A percentile compares a stretch with the other conserved stretches of the same genome.
Conservation (phyloP, 1,140 invertebrate genomes). For the Euglossa dilemma region DNA sequence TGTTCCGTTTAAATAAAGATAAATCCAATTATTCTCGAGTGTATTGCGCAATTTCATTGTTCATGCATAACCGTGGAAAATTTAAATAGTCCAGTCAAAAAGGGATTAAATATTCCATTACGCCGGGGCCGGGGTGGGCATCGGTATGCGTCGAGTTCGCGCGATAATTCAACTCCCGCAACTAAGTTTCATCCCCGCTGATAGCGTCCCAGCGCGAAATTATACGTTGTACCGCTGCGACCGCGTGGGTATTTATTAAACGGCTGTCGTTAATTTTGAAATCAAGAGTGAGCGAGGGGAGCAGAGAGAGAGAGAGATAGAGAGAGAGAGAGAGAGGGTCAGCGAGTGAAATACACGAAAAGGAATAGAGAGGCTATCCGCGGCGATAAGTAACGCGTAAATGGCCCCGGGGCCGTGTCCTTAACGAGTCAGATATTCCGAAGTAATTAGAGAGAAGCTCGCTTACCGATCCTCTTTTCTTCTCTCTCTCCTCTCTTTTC, state of each 20-base stretch:
- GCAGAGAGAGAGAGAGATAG: not conserved
- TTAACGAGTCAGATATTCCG: conserved; percentile 63
- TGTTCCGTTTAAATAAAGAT: conserved; percentile 50
- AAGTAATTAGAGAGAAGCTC: conserved; percentile 65
- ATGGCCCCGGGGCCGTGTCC: conserved; percentile 27
- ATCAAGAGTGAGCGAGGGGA: not conserved
- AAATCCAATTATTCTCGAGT: conserved; percentile 59
- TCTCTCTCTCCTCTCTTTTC: not conserved
- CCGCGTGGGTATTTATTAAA: conserved; percentile 54
- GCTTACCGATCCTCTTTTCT: conserved; percentile 7
- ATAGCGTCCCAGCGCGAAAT: conserved; percentile 39
- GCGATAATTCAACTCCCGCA: conserved; percentile 57
- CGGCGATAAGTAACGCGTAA: conserved; percentile 49
- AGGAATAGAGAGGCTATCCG: not conserved
- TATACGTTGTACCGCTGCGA: conserved; percentile 37
- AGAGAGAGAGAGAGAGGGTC: not conserved
- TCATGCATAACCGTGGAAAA: conserved; percentile 52
- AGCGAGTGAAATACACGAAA: no score
- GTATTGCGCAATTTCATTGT: conserved; percentile 40
- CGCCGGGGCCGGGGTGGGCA: conserved; percentile 20
- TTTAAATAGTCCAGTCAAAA: conserved; percentile 62
- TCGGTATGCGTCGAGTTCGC: conserved; percentile 34
- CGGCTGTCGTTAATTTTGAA: conserved; percentile 38
- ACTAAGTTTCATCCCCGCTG: conserved; percentile 47
- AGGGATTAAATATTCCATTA: conserved; percentile 67